These are phyloP conservation scores for Lethrus apterus DNA, from an alignment of 1,140 invertebrate genomes.

Conservation along the genomic window DNA sequence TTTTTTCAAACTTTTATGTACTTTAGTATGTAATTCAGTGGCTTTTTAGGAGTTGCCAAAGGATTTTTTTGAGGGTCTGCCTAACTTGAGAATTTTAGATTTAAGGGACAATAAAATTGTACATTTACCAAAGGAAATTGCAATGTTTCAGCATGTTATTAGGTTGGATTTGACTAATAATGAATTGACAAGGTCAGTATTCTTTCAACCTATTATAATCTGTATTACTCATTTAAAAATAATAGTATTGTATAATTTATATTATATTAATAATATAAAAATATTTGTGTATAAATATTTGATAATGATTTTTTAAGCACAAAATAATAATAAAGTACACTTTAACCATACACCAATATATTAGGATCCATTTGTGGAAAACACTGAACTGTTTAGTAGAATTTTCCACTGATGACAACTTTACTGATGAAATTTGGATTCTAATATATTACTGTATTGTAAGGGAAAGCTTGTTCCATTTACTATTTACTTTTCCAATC, in stretches of 20 bases:
- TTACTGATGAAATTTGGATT: too few relatives aligned
- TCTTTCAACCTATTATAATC: too few relatives aligned
- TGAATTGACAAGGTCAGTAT: conserved; percentile 59
- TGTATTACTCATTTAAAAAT: too few relatives aligned
- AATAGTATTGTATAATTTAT: neutral
- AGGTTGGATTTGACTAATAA: conserved; percentile 80
- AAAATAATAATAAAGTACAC: too few relatives aligned
- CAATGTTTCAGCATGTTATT: conserved; percentile 63
- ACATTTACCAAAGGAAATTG: conserved; percentile 69
- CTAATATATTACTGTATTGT: too few relatives aligned
- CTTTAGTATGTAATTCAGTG: neutral
- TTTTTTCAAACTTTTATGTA: conserved; percentile 17
- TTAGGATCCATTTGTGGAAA: too few relatives aligned
- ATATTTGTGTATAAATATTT: too few relatives aligned
- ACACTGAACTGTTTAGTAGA: too few relatives aligned
- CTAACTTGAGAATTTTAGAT: conserved; percentile 65
- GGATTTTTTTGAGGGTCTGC: conserved; percentile 58
- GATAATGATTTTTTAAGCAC: too few relatives aligned
- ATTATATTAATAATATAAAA: conserved; percentile 9
- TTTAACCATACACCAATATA: too few relatives aligned
- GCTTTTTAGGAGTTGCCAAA: conserved; percentile 35
- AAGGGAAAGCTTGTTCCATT: too few relatives aligned
- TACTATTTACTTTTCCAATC: conserved; percentile 7
- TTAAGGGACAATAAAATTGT: conserved; percentile 68
- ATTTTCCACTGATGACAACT: too few relatives aligned